A percentile compares a stretch with the other conserved stretches of the same genome.
Conservation (phyloP, 2,888 invertebrate genomes). For the Aporophyla nigra region DNA sequence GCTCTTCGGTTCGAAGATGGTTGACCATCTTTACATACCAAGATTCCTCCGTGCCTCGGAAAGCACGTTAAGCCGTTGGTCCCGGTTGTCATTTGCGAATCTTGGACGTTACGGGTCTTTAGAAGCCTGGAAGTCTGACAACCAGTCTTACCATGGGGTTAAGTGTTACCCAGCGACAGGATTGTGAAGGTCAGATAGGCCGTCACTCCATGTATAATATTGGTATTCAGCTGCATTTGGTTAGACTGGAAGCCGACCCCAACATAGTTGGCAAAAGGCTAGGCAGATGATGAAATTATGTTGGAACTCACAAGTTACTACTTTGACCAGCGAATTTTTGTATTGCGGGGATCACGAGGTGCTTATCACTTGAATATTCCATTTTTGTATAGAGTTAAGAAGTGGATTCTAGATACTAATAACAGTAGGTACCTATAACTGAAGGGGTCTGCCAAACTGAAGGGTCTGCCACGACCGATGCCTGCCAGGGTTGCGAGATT, state of each 20-base stretch:
- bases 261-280: neutral
- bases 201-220: too few relatives aligned
- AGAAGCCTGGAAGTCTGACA: neutral
- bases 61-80: neutral
- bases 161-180: too few relatives aligned
- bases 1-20: neutral
- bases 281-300: too few relatives aligned
- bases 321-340: neutral
- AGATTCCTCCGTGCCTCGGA: neutral
- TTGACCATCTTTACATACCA: neutral
- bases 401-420: neutral
- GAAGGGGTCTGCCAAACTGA: too few relatives aligned
- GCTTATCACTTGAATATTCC: neutral
- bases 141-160: neutral
- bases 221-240: neutral
- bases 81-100: neutral
- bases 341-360: neutral
- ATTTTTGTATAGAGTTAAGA: neutral
- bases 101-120: neutral
- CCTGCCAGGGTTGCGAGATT: too few relatives aligned
- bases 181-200: too few relatives aligned
- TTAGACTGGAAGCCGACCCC: neutral
- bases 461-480: too few relatives aligned
- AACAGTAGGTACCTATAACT: too few relatives aligned
- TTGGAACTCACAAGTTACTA: neutral